Percentiles rank a stretch among this genome's conserved stretches.
These are phyloP conservation scores for Campoletis raptor DNA, from an alignment of 2,888 invertebrate genomes.

Conservation along the genomic window DNA sequence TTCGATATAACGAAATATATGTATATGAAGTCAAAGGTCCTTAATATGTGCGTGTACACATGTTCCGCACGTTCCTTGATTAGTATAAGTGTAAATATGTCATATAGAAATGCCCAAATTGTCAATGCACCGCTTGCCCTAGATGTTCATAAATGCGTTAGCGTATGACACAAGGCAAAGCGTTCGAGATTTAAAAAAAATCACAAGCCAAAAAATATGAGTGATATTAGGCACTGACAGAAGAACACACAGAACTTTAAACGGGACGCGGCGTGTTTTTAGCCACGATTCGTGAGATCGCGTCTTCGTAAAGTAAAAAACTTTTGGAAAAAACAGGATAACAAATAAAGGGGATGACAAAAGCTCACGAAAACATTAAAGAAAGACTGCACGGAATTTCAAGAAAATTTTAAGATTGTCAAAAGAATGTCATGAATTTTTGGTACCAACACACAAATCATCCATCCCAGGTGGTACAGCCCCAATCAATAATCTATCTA, in stretches of 20 bases:
- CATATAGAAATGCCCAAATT: constrained; percentile 18
- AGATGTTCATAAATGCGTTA: constrained; percentile 54
- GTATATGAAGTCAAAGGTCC: background rate
- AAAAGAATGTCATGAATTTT: background rate
- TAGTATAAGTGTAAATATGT: background rate
- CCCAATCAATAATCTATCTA: constrained; percentile 72
- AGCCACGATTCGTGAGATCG: constrained; percentile 10
- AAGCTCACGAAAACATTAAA: background rate
- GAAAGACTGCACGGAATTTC: background rate
- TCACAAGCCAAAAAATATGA: background rate
- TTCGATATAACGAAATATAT: background rate
- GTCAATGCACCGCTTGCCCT: constrained; percentile 48
- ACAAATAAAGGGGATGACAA: background rate
- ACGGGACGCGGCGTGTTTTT: constrained; percentile 31
- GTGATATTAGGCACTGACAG: constrained; percentile 47
- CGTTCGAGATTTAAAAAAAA: background rate
- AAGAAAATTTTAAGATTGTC: background rate
- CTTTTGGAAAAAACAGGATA: background rate
- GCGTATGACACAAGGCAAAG: constrained; percentile 14
- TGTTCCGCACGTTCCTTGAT: constrained; percentile 1
- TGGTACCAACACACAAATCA: constrained; percentile 2
- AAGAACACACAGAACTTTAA: constrained; percentile 28
- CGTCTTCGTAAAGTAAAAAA: background rate
- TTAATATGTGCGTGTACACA: constrained; percentile 11
- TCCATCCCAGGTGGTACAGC: constrained; percentile 33